These are phyloP conservation scores for Zophobas morio DNA, from an alignment of 1,140 invertebrate genomes.

Conservation along the genomic window DNA sequence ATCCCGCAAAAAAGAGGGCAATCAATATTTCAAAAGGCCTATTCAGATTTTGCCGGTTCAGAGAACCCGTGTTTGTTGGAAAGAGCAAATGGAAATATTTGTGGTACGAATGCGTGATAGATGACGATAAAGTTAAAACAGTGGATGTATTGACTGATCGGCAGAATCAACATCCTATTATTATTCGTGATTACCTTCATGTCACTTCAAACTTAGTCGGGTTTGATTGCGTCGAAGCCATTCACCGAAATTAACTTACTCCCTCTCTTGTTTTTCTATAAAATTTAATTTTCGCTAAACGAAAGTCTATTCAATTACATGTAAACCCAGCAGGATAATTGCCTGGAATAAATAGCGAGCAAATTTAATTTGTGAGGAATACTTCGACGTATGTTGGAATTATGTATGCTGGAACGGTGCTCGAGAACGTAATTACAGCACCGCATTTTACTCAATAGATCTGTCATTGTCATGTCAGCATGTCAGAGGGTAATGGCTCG, in stretches of 20 bases:
- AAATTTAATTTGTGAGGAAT: slow-evolving; percentile 8
- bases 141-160: slow-evolving; percentile 4
- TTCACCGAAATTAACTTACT: no score
- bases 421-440: slow-evolving; percentile 30
- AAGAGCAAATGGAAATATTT: slow-evolving; percentile 14
- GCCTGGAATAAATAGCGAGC: background rate
- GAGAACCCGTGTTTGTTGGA: slow-evolving; percentile 13
- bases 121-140: slow-evolving; percentile 12
- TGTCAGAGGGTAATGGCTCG: slow-evolving; percentile 18
- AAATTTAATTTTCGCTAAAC: background rate
- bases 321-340: background rate
- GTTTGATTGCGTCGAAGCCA: no score
- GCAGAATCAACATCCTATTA: background rate
- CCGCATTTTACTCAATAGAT: slow-evolving; percentile 27
- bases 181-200: slow-evolving; percentile 1
- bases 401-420: slow-evolving; percentile 5
- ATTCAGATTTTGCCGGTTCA: slow-evolving; percentile 28
- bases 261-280: no score
- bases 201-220: background rate
- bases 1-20: slow-evolving; percentile 6
- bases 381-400: slow-evolving; percentile 2
- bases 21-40: slow-evolving; percentile 23
- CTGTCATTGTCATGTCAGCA: slow-evolving; percentile 41
- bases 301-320: no score
- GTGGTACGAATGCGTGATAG: slow-evolving; percentile 1